Evolutionary conservation across 2,888 invertebrate genomes (phyloP), one percentile per base, ranked within the genome.

Genomic region (Heliconius cydno): DNA sequence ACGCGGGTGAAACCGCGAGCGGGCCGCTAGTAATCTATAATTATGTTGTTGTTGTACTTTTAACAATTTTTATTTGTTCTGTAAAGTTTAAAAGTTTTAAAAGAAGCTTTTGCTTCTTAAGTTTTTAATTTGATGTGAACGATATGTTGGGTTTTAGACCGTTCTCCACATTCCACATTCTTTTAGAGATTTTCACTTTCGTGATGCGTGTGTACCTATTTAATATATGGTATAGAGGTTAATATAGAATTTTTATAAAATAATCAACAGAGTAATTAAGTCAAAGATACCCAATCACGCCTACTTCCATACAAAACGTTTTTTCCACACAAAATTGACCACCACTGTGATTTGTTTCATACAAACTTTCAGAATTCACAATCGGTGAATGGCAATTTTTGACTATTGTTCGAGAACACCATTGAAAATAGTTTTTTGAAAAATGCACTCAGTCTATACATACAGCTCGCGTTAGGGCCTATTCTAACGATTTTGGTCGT

Each of bases 351-450:
- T 70, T 25, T 70, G 25, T 46, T 41, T 25, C 41, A n/a, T 25
- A 25, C 70, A 70, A 70, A 70, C 25, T 19, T 41, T 46, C 25
- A 46, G 70, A 70, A 70, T 2, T 28, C 28, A 28, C 28, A 28
- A 28, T 28, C 3, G 28, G 70, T 41, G 70, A 70, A 70, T 70
- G 5, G 70, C 70, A 70, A 70, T 41, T 70, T 70, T 41, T 25
- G 41, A 70, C 41, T 70, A 70, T 70, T 70, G 38, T 70, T 70
- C 41, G 41, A 70, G 22, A 34, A 70, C 41, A 70, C 41, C 7
- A 41, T 70, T 70, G 68, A 70, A n/a, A 13, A 41, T 41, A 9
- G 41, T 25, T 68, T 65, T 70, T 70, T 70, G 67, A 38, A 68
- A 68, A 68, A 68, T 38, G 6, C 19, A 22, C 52, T 22, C 52